Evolutionary conservation across 1,140 invertebrate genomes (phyloP).

Genomic region (Drosophila teissieri): DNA sequence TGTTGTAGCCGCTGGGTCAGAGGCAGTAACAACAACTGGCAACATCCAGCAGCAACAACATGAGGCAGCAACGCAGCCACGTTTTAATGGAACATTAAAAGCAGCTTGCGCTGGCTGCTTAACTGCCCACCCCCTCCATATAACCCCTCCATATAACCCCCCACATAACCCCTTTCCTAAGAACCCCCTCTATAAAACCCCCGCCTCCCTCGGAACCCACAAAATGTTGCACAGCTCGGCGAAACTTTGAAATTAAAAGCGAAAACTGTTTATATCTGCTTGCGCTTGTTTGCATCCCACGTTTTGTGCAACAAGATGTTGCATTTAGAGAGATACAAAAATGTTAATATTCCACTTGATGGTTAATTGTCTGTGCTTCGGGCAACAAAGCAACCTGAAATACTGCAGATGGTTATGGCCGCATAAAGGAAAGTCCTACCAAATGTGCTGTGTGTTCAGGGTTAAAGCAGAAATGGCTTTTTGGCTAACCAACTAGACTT

Average conservation of each 20-base stretch:
- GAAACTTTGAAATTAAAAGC: slow-evolving; percentile 75
- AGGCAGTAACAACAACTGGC: slow-evolving; percentile 30
- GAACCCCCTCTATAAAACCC: slow-evolving; percentile 11
- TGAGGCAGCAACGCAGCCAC: slow-evolving; percentile 25
- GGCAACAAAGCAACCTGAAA: slow-evolving; percentile 16
- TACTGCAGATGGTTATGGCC: slow-evolving; percentile 1
- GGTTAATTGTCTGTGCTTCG: slow-evolving; percentile 40
- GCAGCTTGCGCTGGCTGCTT: slow-evolving; percentile 68
- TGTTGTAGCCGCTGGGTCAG: slow-evolving; percentile 12
- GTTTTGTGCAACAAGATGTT: slow-evolving; percentile 57
- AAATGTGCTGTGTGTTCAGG: not conserved
- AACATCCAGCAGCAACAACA: slow-evolving; percentile 32
- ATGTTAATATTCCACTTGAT: slow-evolving; percentile 46
- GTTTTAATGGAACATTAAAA: slow-evolving; percentile 78
- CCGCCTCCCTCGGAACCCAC: slow-evolving; percentile 29
- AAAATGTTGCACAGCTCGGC: slow-evolving; percentile 66
- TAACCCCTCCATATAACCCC: not conserved
- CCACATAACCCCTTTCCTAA: not conserved
- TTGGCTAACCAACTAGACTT: not conserved
- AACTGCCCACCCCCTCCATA: slow-evolving; percentile 41
- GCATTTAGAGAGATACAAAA: slow-evolving; percentile 36
- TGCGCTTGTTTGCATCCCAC: slow-evolving; percentile 23
- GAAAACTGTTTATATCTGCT: slow-evolving; percentile 56
- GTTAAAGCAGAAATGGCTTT: not conserved
- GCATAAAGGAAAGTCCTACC: not conserved